Evolutionary conservation across 2,113 vertebrate species (phyloP), one percentile per base, ranked within the genome.

Genomic region (Pseudolaguvia tuberculata): DNA sequence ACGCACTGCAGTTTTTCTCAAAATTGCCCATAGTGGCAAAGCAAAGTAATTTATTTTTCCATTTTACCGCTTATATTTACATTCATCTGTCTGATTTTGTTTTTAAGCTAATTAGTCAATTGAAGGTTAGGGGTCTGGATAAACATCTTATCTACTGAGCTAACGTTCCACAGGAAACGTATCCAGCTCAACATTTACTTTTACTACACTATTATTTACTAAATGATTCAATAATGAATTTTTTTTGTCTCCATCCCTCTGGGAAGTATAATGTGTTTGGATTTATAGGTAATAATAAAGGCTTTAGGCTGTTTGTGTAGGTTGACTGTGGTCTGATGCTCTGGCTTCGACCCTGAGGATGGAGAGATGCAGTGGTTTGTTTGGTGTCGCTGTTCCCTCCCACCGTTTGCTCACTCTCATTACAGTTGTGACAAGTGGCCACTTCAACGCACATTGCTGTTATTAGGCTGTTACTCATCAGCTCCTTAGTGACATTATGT

Each of bases 321-420:
- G 0, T 45, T 50, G 63, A 2, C 15, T 67, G n/a, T 66, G n/a
- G 35, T 14, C 25, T 70, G 57, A 10, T 52, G n/a, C 55, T 50
- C 18, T 53, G 20, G 39, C 18, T 73, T 68, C 48, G 62, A 29
- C 59, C 67, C 72, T 75, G 78, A 75, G 51, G 70, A 80, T 67
- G 53, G 63, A 58, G 72, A 48, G 39, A 67, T 25, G 14, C 11
- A 25, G 4, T 15, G 61, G 59, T 67, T 52, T 63, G 35, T 65
- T 77, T 23, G n/a, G 35, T 61, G 31, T 63, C 23, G 13, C 42
- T 63, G 56, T 52, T 25, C 2, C 15, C 15, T 18, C 58, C 51
- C 27, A n/a, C 52, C 42, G 52, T 53, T 58, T 72, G 42, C 23
- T 47, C 23, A 29, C 0, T 7, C 61, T 39, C 39, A 25, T 21